Conservation (phyloP, 2,888 invertebrate species). For the Baronia brevicornis region DNA sequence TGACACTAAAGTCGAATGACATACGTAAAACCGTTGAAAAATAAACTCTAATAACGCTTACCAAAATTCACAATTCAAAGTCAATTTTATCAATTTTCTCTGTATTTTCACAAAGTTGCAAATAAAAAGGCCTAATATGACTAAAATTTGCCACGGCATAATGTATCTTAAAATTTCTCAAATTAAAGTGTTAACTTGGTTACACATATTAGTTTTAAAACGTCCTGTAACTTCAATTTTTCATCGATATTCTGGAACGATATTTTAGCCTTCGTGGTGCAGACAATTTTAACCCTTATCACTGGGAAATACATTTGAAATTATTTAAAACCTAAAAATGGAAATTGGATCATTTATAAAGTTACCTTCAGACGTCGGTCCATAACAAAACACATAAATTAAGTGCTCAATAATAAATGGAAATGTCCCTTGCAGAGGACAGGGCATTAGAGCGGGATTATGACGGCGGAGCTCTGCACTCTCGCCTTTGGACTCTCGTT, state of each 20-base stretch:
- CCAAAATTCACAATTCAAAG: constrained; percentile 18
- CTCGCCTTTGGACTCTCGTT: constrained; percentile 27
- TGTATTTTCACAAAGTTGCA: constrained; percentile 39
- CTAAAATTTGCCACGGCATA: constrained; percentile 23
- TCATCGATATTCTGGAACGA: constrained; percentile 24
- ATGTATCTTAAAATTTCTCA: constrained; percentile 21
- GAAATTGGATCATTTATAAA: constrained; percentile 31
- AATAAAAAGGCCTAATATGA: constrained; percentile 37
- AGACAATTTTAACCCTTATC: constrained; percentile 22
- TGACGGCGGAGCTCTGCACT: constrained; percentile 59
- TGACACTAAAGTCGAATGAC: constrained; percentile 31
- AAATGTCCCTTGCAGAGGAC: constrained; percentile 76
- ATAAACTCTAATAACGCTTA: constrained; percentile 15
- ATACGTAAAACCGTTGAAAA: constrained; percentile 14
- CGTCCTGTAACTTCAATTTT: constrained; percentile 51
- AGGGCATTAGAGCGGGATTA: constrained; percentile 75
- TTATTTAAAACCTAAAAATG: constrained; percentile 13
- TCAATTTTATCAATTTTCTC: constrained; percentile 21
- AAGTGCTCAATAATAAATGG: constrained; percentile 78
- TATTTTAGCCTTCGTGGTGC: constrained; percentile 16
- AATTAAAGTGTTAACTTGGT: constrained; percentile 29
- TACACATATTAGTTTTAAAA: constrained; percentile 38
- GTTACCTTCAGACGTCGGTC: constrained; percentile 57
- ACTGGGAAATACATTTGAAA: constrained; percentile 18
- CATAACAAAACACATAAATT: constrained; percentile 77